Evolutionary conservation across 2,888 invertebrate species (phyloP), one percentile per base, ranked within the genome.

Genomic region (Ophion slaviceki): DNA sequence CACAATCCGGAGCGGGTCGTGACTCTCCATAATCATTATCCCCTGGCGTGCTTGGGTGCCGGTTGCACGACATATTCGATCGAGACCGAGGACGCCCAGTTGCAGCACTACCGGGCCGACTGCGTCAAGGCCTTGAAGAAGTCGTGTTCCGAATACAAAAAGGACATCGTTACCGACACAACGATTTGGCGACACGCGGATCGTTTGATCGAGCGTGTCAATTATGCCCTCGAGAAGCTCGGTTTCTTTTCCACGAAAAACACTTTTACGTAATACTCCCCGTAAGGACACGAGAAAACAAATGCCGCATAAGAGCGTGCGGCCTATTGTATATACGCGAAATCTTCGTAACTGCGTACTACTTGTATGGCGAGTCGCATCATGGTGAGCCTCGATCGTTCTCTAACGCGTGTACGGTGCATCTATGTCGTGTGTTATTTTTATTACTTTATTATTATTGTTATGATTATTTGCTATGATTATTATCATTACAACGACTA

Each of bases 91-190:
- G 96, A 97, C 91, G 99, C 98, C 24, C 97, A 99, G 88, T 95
- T 99, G 91, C 98, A 99, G 94, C 99, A 99, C 94, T 99, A 99
- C 95, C 96, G 98, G 84, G 98, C 97, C 45, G 98, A 98, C 94
- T 99, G 99, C 94, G 98, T 98, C 8, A 96, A 96, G 90, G 97
- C 97, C 81, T 95, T 98, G 88, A 97, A 97, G 94, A 98, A 98
- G 94, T 95, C 96, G 64, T 98, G 98, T 94, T 96, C 96, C 79
- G 97, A 98, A 92, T 98, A 97, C 93, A 95, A 97, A 83, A 96
- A 97, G 91, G 96, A 97, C 90, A 97, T 97, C 82, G 96, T 97
- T 80, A 96, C 97, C 93, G 98, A 98, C 94, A 96, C 97, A 47
- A 97, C 97, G 77, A 97, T 98, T 90, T 98, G 98, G 98, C 96